Percentiles rank a stretch among this genome's conserved stretches.
Conservation (phyloP, 2,888 invertebrate genomes). For the Notodonta ziczac region DNA sequence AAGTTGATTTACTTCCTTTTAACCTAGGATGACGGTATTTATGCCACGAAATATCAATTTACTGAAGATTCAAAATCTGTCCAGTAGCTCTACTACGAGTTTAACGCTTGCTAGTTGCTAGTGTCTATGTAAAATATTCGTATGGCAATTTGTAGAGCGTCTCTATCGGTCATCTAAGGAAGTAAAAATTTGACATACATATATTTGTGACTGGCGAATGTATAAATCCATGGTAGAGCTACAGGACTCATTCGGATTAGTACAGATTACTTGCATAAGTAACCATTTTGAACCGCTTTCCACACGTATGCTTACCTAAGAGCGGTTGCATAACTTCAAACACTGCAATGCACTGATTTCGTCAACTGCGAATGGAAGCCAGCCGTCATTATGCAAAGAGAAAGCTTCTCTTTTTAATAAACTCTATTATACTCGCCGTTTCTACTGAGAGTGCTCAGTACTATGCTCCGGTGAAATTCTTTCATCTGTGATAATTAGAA, state of each 20-base stretch:
- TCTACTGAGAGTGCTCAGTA: conserved; percentile 18
- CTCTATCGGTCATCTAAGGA: no score
- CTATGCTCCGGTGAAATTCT: not conserved
- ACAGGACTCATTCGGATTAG: conserved; percentile 13
- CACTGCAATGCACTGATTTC: conserved; percentile 73
- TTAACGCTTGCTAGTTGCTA: no score
- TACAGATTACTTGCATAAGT: conserved; percentile 13
- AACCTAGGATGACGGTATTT: no score
- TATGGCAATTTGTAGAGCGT: no score
- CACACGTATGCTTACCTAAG: conserved; percentile 58
- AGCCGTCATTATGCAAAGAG: conserved; percentile 72
- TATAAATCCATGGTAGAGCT: not conserved
- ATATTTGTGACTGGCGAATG: no score
- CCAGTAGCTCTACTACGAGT: no score
- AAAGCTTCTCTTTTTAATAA: conserved; percentile 65
- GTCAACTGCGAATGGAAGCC: conserved; percentile 62
- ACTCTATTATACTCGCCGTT: conserved; percentile 46
- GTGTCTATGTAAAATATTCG: no score
- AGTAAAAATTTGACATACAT: no score
- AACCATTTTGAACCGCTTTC: conserved; percentile 39
- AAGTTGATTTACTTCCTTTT: no score
- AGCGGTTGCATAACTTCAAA: conserved; percentile 58
- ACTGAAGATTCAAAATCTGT: not conserved
- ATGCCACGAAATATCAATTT: not conserved
- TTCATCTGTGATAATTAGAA: not conserved